Evolutionary conservation across 2,888 invertebrate genomes (phyloP).

Genomic region (Brachylomia viminalis): DNA sequence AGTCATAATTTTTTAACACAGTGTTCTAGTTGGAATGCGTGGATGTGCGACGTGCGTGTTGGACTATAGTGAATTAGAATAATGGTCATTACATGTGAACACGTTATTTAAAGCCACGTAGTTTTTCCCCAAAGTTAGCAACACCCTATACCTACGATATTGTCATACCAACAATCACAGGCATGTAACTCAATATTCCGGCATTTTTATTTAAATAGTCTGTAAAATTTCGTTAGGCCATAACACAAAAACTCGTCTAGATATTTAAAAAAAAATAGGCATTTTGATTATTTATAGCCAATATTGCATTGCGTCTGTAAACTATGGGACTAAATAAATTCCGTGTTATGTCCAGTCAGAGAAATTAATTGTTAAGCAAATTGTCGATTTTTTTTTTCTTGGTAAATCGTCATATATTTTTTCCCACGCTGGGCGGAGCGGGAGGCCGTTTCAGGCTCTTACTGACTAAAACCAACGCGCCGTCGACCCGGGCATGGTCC

Average conservation of each 20-base stretch:
- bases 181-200: neutral
- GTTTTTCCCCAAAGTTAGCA: neutral
- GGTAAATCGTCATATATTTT: no score
- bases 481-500: no score
- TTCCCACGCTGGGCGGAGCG: no score
- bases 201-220: no score
- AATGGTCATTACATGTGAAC: constrained; percentile 46
- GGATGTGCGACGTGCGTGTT: constrained; percentile 52
- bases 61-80: constrained; percentile 34
- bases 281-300: neutral
- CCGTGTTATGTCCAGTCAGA: neutral
- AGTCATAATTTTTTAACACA: constrained; percentile 1
- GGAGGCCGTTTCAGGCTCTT: no score
- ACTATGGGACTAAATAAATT: neutral
- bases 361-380: neutral
- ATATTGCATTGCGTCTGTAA: neutral
- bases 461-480: no score
- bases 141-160: neutral
- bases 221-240: no score
- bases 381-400: no score
- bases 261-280: neutral
- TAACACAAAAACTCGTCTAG: neutral
- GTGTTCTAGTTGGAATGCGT: constrained; percentile 23
- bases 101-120: constrained; percentile 18
- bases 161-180: neutral